Base-by-base conservation (phyloP, 2,888 invertebrate species). In the Apodemia zela region DNA sequence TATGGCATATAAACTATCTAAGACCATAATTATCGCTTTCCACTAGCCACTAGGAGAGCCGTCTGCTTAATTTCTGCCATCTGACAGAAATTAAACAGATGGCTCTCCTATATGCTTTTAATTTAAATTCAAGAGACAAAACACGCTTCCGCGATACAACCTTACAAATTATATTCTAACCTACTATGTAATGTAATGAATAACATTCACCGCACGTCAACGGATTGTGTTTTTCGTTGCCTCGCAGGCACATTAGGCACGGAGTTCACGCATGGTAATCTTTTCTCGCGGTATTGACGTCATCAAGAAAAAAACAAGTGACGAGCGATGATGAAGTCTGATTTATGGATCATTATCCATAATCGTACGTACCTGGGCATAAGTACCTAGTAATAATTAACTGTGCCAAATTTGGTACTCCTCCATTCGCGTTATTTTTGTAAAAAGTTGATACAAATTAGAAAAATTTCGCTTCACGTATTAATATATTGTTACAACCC, bases 61-160 rank as follows among this genome's bases (percentile, higher is more conserved):
- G 13, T 38, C 38, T 8, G 38, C 13, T 13, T 38, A 11, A 0
- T 13, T 13, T 35, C 2, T 38, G 2, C 38, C 10, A 38, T 38
- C 10, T 13, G n/a, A n/a, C n/a, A n/a, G n/a, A n/a, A n/a, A n/a
- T n/a, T 17, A n/a, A 47, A 49, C 18, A 25, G 25, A 21, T 11
- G 13, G 3, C 25, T 51, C 13, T 13, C n/a, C n/a, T n/a, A n/a
- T n/a, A 51, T 4, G 15, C 42, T 15, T 42, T 42, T 15, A 13
- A 54, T 54, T 54, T 54, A 15, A 15, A 54, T 54, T 54, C 54
- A 54, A 21, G 11, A 54, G 54, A 54, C 54, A 54, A 54, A 54
- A 54, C 21, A 3, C 10, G 13, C 54, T 54, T 54, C 54, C 54
- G 54, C 42, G 42, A 42, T 54, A 25, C 54, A 25, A 25, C 54